These are phyloP conservation scores for Zeugodacus cucurbitae DNA, from an alignment of 1,140 invertebrate genomes.

Conservation along the genomic window DNA sequence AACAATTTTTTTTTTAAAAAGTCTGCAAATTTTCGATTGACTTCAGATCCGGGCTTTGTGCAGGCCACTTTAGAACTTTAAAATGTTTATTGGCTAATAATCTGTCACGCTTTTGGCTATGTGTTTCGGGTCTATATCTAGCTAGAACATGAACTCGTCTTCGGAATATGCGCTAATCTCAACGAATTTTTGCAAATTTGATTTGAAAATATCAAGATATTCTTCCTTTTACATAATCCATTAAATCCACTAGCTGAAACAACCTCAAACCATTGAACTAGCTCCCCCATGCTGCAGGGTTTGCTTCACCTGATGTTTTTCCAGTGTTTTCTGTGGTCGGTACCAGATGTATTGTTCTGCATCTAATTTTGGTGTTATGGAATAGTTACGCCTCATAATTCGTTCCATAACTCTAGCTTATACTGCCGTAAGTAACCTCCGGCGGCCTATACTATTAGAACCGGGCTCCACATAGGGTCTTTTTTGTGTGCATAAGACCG, in stretches of 20 bases:
- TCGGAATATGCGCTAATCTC: background rate
- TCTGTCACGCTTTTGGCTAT: background rate
- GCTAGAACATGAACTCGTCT: background rate
- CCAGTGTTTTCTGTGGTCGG: background rate
- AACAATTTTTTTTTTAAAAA: too few species aligned
- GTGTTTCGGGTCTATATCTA: background rate
- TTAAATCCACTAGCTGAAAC: conserved; percentile 23
- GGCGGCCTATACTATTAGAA: too few species aligned
- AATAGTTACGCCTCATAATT: too few species aligned
- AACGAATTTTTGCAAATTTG: background rate
- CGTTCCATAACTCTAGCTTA: too few species aligned
- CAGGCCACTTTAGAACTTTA: too few species aligned
- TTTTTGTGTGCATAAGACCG: too few species aligned
- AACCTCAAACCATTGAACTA: conserved; percentile 10
- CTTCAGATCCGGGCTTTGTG: too few species aligned
- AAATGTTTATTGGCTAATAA: background rate
- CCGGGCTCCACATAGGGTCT: too few species aligned
- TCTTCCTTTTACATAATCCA: background rate
- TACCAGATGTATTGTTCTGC: background rate
- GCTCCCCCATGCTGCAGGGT: background rate
- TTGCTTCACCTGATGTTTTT: background rate
- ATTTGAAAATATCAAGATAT: background rate
- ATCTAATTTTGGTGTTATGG: too few species aligned
- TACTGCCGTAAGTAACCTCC: too few species aligned
- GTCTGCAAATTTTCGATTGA: too few species aligned